Evolutionary conservation across 2,888 invertebrate genomes (phyloP), one percentile per base, ranked within the genome.

Genomic region (Elegia similella): DNA sequence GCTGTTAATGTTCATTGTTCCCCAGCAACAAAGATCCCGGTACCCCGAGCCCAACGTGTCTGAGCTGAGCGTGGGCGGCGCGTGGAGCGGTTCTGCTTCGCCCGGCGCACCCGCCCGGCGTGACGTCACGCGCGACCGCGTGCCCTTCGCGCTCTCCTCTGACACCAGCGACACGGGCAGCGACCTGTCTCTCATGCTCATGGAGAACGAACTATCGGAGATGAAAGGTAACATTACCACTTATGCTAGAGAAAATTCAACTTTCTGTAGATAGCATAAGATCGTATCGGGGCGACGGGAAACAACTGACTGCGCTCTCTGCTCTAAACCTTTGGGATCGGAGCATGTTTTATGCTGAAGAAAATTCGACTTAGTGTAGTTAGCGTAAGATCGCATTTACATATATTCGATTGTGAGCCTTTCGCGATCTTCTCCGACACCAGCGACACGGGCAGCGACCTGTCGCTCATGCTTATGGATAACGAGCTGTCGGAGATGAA

Each of bases 111-210:
- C 66, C 63, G 62, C 72, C 55, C 32, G 68, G 60, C 73, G 96
- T 48, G 96, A 97, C 84, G 97, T 96, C 86, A 32, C 48, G 29
- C 95, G 95, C 81, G 95, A 96, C 84, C 94, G 55, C 90, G 71
- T 70, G 50, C 97, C 97, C 81, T 97, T 97, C 85, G 96, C 97
- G 23, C 93, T 98, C 60, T 98, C 98, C 43, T 97, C 98, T 6
- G 98, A 98, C 88, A 96, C 97, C 61, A 98, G 97, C 59, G 98
- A 98, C 87, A 97, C 96, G 80, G 98, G 97, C 86, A 97, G 96
- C 82, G 95, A 97, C 84, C 94, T 96, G 66, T 96, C 96, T 50
- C 93, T 96, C 66, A 94, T 95, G 88, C 91, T 95, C 76, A 93
- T 95, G 93, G 95, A 95, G 77, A 94, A 93, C 72, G 95, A 95